A percentile compares a stretch with the other conserved stretches of the same genome.
phyloP scores from a whole-genome alignment of 2,888 invertebrate species.

The Muscina levida region DNA sequence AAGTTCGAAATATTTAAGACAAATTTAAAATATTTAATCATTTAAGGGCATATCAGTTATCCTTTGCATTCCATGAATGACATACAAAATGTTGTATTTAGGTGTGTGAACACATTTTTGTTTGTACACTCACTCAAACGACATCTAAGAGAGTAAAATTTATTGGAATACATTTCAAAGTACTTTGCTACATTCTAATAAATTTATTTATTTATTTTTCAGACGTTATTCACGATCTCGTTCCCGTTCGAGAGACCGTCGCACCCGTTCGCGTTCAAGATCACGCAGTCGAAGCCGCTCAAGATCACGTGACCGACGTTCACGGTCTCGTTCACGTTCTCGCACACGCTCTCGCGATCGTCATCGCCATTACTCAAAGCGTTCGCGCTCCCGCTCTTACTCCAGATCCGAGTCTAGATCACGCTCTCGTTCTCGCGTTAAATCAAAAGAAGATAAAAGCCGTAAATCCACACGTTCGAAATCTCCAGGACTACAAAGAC shows the following conservation, averaged over 20 bases:
- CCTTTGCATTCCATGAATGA: too few species aligned
- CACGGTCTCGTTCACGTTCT: slow-evolving; percentile 73
- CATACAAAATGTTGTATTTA: too few species aligned
- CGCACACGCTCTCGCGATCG: slow-evolving; percentile 74
- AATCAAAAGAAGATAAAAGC: slow-evolving; percentile 52
- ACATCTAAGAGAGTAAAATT: too few species aligned
- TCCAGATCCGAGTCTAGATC: slow-evolving; percentile 66
- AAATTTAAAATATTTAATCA: too few species aligned
- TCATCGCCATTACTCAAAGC: slow-evolving; percentile 72
- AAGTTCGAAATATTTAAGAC: slow-evolving; percentile 34
- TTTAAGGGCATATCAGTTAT: too few species aligned
- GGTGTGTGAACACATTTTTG: too few species aligned
- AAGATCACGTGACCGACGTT: slow-evolving; percentile 48
- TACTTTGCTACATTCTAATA: too few species aligned
- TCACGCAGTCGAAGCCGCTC: slow-evolving; percentile 68
- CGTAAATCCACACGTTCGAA: slow-evolving; percentile 64
- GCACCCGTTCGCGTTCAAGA: slow-evolving; percentile 58
- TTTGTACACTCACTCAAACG: too few species aligned
- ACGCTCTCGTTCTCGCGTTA: slow-evolving; percentile 65
- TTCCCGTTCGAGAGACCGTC: slow-evolving; percentile 61
- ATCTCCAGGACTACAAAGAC: slow-evolving; percentile 53
- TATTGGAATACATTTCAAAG: too few species aligned
- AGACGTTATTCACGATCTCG: slow-evolving; percentile 67
- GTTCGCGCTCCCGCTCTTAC: slow-evolving; percentile 67
- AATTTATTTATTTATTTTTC: slow-evolving; percentile 31